Base-by-base conservation (phyloP, 1,140 invertebrate genomes). In the Cydia strobilella region DNA sequence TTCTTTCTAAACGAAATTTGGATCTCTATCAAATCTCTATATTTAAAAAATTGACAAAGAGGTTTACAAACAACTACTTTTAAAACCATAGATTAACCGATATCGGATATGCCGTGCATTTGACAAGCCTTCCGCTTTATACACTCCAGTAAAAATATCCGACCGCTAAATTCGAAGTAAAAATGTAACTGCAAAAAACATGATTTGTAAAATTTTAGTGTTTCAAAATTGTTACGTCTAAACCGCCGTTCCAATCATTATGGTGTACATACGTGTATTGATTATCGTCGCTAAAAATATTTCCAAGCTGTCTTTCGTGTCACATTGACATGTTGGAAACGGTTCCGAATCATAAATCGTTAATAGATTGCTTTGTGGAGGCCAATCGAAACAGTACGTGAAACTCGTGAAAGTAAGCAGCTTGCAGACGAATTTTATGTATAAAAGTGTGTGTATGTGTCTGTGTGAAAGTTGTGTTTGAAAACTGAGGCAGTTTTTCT, bases 221-320 rank as follows among this genome's bases (percentile, higher is more conserved):
- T 73, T 72, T 77, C 83, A 82, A 87, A 87, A 86, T 86, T 75
- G 79, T 80, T 78, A 76, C 79, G 83, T 85, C 78, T 73, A 76
- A 79, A 76, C 48, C 65, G 73, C 65, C 66, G 72, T 74, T 75
- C 73, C 77, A 73, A 75, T 65, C 78, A 72, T 72, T 76, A 83
- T 65, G 65, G 54, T 74, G 42, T 48, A 74, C 35, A 35, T 71
- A 74, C 35, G 42, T 71, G 74, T 77, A 86, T 79, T 77, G 75
- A 88, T 83, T 77, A 74, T 81, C 75, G 79, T 84, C 63, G 76
- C 80, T 80, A 81, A 85, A 85, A 79, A 84, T 84, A 80, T 80
- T 82, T 83, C 86, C 85, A 84, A 89, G 84, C 80, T 86, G 81
- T 86, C 85, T 83, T 89, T 86, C 85, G 84, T 89, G 88, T 89